Base-by-base conservation (phyloP, 2,797 vertebrate species). In the Clarias platycephalus region DNA sequence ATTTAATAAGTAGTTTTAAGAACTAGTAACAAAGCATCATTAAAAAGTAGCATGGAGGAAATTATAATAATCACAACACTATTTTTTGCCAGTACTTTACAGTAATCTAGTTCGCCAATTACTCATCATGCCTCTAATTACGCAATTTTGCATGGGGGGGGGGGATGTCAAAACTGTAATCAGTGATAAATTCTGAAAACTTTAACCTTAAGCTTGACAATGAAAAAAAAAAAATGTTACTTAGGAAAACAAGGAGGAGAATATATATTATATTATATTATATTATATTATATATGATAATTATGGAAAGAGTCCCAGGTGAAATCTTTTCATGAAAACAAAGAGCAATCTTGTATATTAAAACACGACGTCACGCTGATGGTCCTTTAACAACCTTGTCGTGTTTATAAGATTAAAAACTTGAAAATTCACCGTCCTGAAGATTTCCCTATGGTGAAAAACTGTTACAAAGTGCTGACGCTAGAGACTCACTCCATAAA, bases 1-100 rank as follows among this genome's bases (percentile, higher is more conserved):
- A 74, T 81, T 74, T 75, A 66, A 81, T 40, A 67, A 58, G 37
- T 31, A 31, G 58, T 75, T 75, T 75, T 24, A 62, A n/a, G 22
- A 71, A 70, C 16, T 34, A 34, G 68, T 80, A 64, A 67, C 10
- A 67, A 55, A 28, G 62, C 31, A 70, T 60, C 63, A 53, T 44
- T 64, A 66, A n/a, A 67, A 79, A 62, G 20, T 12, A 79, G 72
- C 40, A 57, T 66, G 1, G 28, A 55, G 44, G 55, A 64, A 31
- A 44, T 40, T 20, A 57, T 58, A 2, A 53, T 7, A 74, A 57
- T 34, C 28, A 20, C 55, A 31, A 4, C 12, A 53, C 22, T 53
- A 53, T 34, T 55, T 10, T 57, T 2, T 20, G 4, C 15, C n/a
- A 53, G 44, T 28, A n/a, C 22, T 26, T 26, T 78, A 62, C n/a